Evolutionary conservation across 2,888 invertebrate species (phyloP).

Genomic region (Drosophila greeni): DNA sequence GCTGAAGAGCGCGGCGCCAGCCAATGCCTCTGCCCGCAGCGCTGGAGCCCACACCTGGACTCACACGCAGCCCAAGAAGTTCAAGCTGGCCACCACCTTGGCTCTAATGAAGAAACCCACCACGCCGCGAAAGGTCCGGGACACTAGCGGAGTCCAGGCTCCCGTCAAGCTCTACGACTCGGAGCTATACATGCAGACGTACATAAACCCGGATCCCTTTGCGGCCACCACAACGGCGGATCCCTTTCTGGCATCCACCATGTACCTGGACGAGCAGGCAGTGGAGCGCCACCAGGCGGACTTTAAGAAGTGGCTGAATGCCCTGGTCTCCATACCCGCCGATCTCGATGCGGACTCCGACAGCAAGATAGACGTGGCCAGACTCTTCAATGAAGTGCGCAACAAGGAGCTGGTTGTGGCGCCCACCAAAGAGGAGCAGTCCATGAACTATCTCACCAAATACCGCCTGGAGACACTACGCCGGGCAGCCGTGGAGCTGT

Average conservation of each 20-base stretch:
- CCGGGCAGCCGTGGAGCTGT: constrained; percentile 83
- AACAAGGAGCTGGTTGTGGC: constrained; percentile 84
- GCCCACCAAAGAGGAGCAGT: constrained; percentile 85
- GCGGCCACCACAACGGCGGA: constrained; percentile 82
- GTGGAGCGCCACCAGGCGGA: constrained; percentile 84
- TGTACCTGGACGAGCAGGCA: constrained; percentile 85
- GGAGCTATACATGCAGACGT: constrained; percentile 76
- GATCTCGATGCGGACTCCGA: constrained; percentile 84
- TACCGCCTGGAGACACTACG: constrained; percentile 84
- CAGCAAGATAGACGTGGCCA: constrained; percentile 84
- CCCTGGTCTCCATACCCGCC: constrained; percentile 86
- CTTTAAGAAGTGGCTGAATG: constrained; percentile 89
- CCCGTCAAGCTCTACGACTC: constrained; percentile 76
- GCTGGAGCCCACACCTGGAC: constrained; percentile 64
- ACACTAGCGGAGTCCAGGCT: constrained; percentile 5
- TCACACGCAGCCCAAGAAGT: constrained; percentile 67
- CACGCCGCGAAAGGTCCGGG: constrained; percentile 67
- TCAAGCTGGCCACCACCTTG: constrained; percentile 65
- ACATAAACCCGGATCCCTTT: constrained; percentile 80
- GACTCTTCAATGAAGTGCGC: constrained; percentile 86
- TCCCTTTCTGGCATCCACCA: constrained; percentile 84
- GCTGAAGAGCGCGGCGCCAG: constrained; percentile 40
- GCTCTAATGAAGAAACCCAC: constrained; percentile 70
- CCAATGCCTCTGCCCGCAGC: constrained; percentile 50
- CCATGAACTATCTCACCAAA: constrained; percentile 84